Percentiles rank a stretch among this genome's conserved stretches.
Evolutionary conservation across 1,140 invertebrate genomes (phyloP).

Genomic region (Ceratina calcarata): DNA sequence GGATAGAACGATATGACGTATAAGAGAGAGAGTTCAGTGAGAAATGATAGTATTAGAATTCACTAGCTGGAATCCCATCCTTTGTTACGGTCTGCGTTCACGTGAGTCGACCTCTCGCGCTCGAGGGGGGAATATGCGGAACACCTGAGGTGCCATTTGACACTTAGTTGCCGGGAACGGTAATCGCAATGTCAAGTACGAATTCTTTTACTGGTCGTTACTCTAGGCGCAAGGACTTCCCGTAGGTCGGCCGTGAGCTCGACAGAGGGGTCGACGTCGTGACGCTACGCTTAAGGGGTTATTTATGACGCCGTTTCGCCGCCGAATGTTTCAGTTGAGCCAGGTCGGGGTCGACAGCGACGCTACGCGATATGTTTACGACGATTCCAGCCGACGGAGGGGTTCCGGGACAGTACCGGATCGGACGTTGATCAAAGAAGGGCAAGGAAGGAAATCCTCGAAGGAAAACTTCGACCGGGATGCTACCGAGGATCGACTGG

Average conservation of each 20-base stretch:
- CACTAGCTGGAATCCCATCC: neutral
- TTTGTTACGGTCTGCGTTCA: neutral
- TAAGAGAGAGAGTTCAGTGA: neutral
- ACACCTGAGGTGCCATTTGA: neutral
- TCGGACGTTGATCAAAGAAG: constrained; percentile 22
- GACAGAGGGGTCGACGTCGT: constrained; percentile 64
- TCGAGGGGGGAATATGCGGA: neutral
- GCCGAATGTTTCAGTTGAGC: constrained; percentile 75
- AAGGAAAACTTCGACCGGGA: neutral
- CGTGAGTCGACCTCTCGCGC: too few relatives aligned
- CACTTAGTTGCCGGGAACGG: constrained; percentile 1
- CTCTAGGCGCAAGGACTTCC: constrained; percentile 41
- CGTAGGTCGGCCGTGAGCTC: constrained; percentile 50
- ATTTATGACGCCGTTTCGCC: constrained; percentile 77
- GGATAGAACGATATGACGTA: too few relatives aligned
- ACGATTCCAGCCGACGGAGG: constrained; percentile 55
- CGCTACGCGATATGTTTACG: constrained; percentile 76
- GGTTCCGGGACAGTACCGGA: constrained; percentile 19
- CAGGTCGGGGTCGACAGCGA: constrained; percentile 68
- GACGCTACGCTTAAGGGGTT: constrained; percentile 76
- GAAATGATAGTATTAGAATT: neutral
- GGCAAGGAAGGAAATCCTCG: constrained; percentile 8
- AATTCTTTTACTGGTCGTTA: constrained; percentile 43
- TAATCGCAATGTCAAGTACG: constrained; percentile 14
- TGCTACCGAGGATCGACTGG: too few relatives aligned